A percentile compares a stretch with the other conserved stretches of the same genome.
phyloP scores from a whole-genome alignment of 2,797 vertebrate species.

The Manis crassicaudata region DNA sequence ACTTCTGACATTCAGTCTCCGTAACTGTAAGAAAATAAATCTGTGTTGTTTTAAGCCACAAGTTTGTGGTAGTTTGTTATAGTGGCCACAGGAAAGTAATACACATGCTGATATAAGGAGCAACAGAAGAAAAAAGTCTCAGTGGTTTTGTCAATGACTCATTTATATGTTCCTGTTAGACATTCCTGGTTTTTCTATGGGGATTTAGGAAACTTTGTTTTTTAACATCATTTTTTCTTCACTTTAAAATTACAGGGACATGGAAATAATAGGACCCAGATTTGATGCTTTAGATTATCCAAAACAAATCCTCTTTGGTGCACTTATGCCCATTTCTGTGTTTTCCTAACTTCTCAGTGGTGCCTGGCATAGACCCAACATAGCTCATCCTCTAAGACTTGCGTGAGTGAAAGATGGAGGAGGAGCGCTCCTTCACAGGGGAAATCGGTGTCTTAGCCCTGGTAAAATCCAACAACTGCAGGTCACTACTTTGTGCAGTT shows the following conservation, averaged over 20 bases:
- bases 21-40: neutral
- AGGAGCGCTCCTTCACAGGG: neutral
- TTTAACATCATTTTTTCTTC: neutral
- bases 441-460: neutral
- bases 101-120: neutral
- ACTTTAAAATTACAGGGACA: neutral
- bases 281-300: neutral
- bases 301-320: neutral
- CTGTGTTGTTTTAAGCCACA: neutral
- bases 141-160: neutral
- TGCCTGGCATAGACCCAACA: neutral
- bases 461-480: neutral
- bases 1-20: neutral
- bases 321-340: neutral
- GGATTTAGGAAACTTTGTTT: neutral
- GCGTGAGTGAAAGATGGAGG: neutral
- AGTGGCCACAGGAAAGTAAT: neutral
- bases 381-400: neutral
- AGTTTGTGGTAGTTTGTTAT: neutral
- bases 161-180: neutral
- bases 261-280: neutral
- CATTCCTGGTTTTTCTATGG: neutral
- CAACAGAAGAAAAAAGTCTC: neutral
- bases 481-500: neutral
- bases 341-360: neutral